Conservation (phyloP, 2,797 vertebrate species). For the Artibeus lituratus region DNA sequence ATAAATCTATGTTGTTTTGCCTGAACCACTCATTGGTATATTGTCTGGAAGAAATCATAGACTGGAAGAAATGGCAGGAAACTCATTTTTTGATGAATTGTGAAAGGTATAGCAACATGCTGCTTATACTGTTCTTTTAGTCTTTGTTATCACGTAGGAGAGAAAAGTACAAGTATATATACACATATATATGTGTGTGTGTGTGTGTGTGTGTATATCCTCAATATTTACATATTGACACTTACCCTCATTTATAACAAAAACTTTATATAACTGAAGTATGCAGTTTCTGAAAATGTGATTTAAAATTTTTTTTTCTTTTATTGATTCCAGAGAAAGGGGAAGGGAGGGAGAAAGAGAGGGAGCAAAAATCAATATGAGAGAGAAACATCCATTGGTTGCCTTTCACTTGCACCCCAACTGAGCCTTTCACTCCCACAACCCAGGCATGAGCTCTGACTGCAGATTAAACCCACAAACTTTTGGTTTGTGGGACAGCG, state of each 20-base stretch:
- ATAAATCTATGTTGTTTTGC: neutral
- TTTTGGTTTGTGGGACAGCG: too few relatives aligned
- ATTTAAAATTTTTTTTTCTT: neutral
- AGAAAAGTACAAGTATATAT: neutral
- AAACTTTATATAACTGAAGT: neutral
- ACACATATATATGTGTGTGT: too few relatives aligned
- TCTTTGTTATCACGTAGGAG: neutral
- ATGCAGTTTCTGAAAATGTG: neutral
- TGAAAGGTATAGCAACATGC: neutral
- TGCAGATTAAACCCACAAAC: too few relatives aligned
- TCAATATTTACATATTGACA: neutral
- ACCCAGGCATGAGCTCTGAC: too few relatives aligned
- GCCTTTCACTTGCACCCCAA: too few relatives aligned
- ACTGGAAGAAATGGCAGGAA: neutral
- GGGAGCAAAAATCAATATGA: too few relatives aligned
- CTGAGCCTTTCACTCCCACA: too few relatives aligned
- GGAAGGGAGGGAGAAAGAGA: too few relatives aligned
- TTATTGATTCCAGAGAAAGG: too few relatives aligned
- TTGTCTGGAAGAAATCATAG: slow-evolving; percentile 4
- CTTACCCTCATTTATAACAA: neutral
- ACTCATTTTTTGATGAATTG: slow-evolving; percentile 20
- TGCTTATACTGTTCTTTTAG: neutral
- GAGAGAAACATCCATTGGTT: too few relatives aligned
- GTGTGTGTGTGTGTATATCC: neutral
- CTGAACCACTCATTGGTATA: neutral